Evolutionary conservation across 1,140 invertebrate genomes (phyloP), one percentile per base, ranked within the genome.

Genomic region (Vollenhovia emeryi): DNA sequence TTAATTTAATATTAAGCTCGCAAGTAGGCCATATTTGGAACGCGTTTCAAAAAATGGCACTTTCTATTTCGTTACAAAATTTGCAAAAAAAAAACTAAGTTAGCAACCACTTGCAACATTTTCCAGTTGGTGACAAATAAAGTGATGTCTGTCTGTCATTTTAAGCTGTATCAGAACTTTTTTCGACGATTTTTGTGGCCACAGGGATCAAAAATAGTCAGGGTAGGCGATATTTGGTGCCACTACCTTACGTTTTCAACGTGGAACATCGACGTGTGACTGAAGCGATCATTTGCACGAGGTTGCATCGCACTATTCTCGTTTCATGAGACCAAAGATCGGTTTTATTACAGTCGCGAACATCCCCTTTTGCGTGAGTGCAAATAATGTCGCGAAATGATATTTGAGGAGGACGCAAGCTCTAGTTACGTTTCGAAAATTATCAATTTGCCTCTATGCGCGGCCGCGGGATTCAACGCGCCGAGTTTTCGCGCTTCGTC

Each of bases 181-280:
- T n/a, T n/a, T n/a, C n/a, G n/a, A n/a, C n/a, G n/a, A n/a, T n/a
- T n/a, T n/a, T n/a, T n/a, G n/a, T n/a, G n/a, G n/a, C n/a, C n/a
- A n/a, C n/a, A n/a, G n/a, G n/a, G n/a, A n/a, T n/a, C n/a, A n/a
- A n/a, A n/a, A n/a, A n/a, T n/a, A n/a, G n/a, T n/a, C n/a, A n/a
- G n/a, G n/a, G n/a, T n/a, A n/a, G n/a, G n/a, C n/a, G n/a, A n/a
- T n/a, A n/a, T n/a, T n/a, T n/a, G n/a, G n/a, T n/a, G n/a, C n/a
- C n/a, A n/a, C n/a, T n/a, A n/a, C n/a, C n/a, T n/a, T n/a, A 36
- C 7, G 24, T 71, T 24, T 60, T 55, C 27, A 55, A 52, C 48
- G 13, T 45, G 11, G 62, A 69, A 69, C 69, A 55, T 80, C 27
- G 62, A 79, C 33, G 36, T 7, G 1, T 36, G 24, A 52, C 62